phyloP scores from a whole-genome alignment of 2,888 invertebrate species.

The Sinodicranocentrus sp. region DNA sequence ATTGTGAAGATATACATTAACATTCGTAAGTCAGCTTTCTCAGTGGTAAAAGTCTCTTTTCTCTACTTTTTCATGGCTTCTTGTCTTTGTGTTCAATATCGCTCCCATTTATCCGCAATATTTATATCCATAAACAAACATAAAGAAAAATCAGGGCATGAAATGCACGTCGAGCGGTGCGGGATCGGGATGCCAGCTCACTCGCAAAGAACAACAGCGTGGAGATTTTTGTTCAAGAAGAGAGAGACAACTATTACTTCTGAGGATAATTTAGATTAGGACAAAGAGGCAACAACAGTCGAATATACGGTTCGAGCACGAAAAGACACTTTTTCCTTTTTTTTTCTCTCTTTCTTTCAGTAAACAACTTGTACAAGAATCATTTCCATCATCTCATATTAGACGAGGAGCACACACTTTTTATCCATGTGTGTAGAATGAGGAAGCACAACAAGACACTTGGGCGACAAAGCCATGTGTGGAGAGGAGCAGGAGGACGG shows the following conservation, averaged over 20 bases:
- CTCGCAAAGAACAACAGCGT: too few relatives aligned
- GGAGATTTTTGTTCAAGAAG: too few relatives aligned
- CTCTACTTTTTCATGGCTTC: conserved; percentile 39
- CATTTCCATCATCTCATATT: conserved; percentile 34
- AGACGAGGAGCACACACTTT: not conserved
- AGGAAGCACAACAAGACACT: conserved; percentile 59
- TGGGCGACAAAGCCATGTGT: conserved; percentile 39
- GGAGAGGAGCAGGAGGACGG: conserved; percentile 8
- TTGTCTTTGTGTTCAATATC: not conserved
- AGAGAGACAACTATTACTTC: not conserved
- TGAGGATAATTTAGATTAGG: conserved; percentile 25
- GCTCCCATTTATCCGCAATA: conserved; percentile 36
- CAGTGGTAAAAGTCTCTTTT: conserved; percentile 6
- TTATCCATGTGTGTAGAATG: conserved; percentile 1
- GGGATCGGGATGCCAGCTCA: not conserved
- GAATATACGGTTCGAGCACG: not conserved
- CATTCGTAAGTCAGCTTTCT: not conserved
- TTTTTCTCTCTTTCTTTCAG: not conserved
- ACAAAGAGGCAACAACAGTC: conserved; percentile 10
- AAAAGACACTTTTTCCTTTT: conserved; percentile 47
- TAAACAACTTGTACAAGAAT: conserved; percentile 40
- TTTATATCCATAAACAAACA: conserved; percentile 39
- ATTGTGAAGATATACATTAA: conserved; percentile 6
- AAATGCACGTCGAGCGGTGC: conserved; percentile 4
- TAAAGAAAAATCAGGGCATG: conserved; percentile 28